phyloP scores from a whole-genome alignment of 2,888 invertebrate genomes.

The Ischnura elegans region DNA sequence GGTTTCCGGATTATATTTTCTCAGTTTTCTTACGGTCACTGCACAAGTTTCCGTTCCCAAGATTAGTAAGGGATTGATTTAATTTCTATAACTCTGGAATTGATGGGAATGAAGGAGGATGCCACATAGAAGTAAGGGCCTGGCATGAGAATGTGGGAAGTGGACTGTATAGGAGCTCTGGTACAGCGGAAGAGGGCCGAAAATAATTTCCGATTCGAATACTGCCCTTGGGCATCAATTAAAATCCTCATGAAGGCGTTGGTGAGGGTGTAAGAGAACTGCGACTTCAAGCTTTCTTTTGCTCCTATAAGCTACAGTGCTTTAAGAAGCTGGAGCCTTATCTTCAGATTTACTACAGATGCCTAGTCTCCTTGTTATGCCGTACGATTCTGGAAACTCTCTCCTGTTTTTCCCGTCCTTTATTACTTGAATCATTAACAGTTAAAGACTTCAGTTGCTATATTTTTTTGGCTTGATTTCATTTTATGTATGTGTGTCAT shows the following conservation, averaged over 20 bases:
- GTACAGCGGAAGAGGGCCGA: neutral
- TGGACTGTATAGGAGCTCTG: neutral
- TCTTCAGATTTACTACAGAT: neutral
- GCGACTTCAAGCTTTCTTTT: neutral
- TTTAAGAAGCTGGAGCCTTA: neutral
- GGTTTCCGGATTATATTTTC: too few species aligned
- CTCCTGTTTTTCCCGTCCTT: neutral
- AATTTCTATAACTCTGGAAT: too few species aligned
- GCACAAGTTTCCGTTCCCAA: too few species aligned
- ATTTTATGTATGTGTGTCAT: too few species aligned
- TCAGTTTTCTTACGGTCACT: too few species aligned
- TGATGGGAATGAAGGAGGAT: too few species aligned
- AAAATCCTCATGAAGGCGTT: neutral
- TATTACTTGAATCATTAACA: too few species aligned
- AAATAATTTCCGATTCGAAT: neutral
- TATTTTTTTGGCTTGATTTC: too few species aligned
- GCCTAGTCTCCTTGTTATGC: neutral
- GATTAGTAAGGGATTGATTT: too few species aligned
- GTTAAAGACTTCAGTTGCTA: too few species aligned
- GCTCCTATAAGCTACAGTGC: neutral
- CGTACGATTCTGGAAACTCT: neutral
- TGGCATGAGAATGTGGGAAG: neutral
- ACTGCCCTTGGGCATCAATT: neutral
- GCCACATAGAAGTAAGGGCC: too few species aligned
- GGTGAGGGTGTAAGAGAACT: neutral